Evolutionary conservation across 2,113 vertebrate genomes (phyloP).

Genomic region (Coregonus clupeaformis): DNA sequence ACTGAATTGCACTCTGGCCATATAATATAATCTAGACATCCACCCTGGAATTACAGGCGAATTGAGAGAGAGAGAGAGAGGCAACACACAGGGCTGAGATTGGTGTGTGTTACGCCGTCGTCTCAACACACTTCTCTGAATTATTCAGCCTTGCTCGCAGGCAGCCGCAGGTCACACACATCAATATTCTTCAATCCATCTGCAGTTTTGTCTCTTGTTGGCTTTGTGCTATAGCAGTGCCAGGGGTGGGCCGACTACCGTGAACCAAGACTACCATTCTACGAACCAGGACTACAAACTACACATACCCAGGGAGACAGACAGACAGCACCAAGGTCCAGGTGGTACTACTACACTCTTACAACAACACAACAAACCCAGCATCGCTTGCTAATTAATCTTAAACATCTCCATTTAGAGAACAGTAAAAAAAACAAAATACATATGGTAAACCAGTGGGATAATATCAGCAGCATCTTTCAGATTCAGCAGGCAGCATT

Average conservation of each 20-base stretch:
- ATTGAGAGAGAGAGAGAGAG: slow-evolving; percentile 6
- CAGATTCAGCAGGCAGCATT: slow-evolving; percentile 42
- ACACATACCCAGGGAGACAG: slow-evolving; percentile 26
- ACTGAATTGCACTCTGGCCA: slow-evolving; percentile 57
- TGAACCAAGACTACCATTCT: slow-evolving; percentile 35
- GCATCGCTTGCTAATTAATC: slow-evolving; percentile 2
- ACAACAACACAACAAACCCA: slow-evolving; percentile 36
- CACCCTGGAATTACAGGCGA: slow-evolving; percentile 35
- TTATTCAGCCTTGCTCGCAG: slow-evolving; percentile 79
- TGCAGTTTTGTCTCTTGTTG: slow-evolving; percentile 77
- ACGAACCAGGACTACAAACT: slow-evolving; percentile 39
- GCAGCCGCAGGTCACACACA: slow-evolving; percentile 75
- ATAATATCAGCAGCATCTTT: slow-evolving; percentile 28
- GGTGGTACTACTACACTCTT: not conserved
- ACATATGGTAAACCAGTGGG: not conserved
- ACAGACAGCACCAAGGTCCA: slow-evolving; percentile 5
- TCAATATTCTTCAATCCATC: slow-evolving; percentile 80
- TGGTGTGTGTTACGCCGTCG: slow-evolving; percentile 67
- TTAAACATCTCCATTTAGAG: slow-evolving; percentile 16
- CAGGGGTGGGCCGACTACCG: slow-evolving; percentile 53
- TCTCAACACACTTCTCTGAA: slow-evolving; percentile 77
- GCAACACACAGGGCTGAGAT: slow-evolving; percentile 53
- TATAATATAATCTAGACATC: slow-evolving; percentile 52
- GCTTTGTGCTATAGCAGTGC: slow-evolving; percentile 67
- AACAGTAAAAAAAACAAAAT: no score